Evolutionary conservation across 2,797 vertebrate genomes (phyloP).

Genomic region (Dicrostonyx torquatus): DNA sequence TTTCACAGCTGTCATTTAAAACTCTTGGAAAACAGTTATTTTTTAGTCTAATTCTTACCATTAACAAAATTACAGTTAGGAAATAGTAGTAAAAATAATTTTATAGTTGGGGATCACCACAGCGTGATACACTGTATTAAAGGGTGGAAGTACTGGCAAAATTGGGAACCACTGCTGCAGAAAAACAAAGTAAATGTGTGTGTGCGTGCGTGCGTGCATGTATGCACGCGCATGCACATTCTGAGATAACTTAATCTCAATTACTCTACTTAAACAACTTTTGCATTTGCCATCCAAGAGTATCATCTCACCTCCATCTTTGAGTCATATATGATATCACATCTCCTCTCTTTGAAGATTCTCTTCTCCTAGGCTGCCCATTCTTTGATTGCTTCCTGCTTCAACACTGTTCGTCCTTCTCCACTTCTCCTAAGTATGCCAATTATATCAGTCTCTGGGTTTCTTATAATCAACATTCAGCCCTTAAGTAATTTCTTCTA

Average conservation of each 20-base stretch:
- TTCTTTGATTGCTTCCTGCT: background rate
- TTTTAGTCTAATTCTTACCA: background rate
- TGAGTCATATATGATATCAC: background rate
- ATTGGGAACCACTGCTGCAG: background rate
- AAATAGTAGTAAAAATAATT: background rate
- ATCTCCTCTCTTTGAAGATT: background rate
- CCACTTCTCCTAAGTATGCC: background rate
- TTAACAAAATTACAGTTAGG: background rate
- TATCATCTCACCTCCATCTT: background rate
- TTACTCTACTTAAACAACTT: background rate
- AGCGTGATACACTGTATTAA: background rate
- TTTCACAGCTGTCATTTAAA: no score
- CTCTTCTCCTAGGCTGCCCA: background rate
- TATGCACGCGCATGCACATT: no score
- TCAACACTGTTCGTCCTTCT: background rate
- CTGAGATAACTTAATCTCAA: background rate
- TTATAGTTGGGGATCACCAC: background rate
- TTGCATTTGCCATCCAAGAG: background rate
- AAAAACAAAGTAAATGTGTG: background rate
- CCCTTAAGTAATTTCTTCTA: background rate
- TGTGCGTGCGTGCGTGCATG: background rate
- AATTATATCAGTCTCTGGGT: background rate
- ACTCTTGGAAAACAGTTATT: background rate
- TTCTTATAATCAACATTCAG: background rate
- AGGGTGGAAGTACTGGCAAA: background rate